Evolutionary conservation across 2,113 vertebrate species (phyloP).

Genomic region (Gallinago paraguaiae): DNA sequence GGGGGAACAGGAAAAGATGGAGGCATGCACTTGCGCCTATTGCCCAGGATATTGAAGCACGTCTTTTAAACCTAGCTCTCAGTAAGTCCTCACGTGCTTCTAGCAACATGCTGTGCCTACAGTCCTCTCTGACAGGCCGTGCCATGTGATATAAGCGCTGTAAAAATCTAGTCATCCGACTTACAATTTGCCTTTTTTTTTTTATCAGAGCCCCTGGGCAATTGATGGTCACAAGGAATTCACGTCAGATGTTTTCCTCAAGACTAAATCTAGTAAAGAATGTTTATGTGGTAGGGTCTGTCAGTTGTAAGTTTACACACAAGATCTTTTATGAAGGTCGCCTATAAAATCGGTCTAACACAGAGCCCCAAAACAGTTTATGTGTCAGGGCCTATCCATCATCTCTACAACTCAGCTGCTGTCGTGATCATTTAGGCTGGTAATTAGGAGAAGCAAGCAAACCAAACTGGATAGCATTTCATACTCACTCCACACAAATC

Average conservation of each 20-base stretch:
- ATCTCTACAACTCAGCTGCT: not conserved
- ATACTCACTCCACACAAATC: not conserved
- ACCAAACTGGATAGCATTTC: not conserved
- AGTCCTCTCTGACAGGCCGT: not conserved
- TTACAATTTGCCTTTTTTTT: not conserved
- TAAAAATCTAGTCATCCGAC: not conserved
- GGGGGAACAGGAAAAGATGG: not conserved
- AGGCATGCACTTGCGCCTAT: not conserved
- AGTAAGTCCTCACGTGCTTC: not conserved
- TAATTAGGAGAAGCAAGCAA: not conserved
- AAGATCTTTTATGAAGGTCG: not conserved
- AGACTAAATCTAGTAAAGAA: not conserved
- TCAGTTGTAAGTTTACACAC: not conserved
- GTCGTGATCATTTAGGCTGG: not conserved
- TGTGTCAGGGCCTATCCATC: not conserved
- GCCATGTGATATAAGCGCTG: rapidly evolving
- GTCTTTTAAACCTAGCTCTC: not conserved
- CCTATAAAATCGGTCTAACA: not conserved
- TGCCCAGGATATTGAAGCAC: not conserved
- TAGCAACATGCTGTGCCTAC: not conserved
- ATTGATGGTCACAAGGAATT: not conserved
- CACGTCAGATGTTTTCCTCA: not conserved
- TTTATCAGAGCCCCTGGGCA: not conserved
- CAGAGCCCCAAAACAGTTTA: not conserved
- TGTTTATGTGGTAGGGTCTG: not conserved